Evolutionary conservation across 2,113 vertebrate species (phyloP).

Genomic region (Vimba vimba): DNA sequence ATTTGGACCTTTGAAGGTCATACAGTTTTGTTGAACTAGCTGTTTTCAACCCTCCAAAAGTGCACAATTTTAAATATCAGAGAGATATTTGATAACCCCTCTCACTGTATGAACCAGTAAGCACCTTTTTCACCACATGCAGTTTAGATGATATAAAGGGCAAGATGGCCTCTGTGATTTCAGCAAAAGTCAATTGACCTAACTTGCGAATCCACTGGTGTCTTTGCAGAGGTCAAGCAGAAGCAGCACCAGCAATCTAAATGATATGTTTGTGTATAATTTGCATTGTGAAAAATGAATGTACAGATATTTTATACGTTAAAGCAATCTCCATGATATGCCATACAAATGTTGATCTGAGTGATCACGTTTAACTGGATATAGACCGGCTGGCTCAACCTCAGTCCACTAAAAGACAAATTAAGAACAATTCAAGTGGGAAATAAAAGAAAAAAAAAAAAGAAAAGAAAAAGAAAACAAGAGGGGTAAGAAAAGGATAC

Average conservation of each 20-base stretch:
- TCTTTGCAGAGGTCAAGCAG: slow-evolving; percentile 24
- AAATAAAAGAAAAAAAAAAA: not conserved
- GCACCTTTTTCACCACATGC: slow-evolving; percentile 31
- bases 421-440: not conserved
- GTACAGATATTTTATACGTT: not conserved
- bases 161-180: slow-evolving; percentile 28
- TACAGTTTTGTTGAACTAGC: slow-evolving; percentile 5
- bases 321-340: not conserved
- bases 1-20: not conserved
- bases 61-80: not conserved
- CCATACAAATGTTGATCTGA: not conserved
- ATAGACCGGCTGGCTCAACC: not conserved
- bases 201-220: not conserved
- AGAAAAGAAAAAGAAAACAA: too few relatives aligned
- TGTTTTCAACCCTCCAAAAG: not conserved
- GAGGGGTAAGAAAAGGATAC: not conserved
- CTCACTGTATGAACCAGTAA: slow-evolving; percentile 40
- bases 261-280: not conserved
- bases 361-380: not conserved
- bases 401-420: not conserved
- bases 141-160: slow-evolving; percentile 35
- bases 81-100: slow-evolving; percentile 11
- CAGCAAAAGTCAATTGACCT: slow-evolving; percentile 11
- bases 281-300: not conserved
- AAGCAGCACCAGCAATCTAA: not conserved